phyloP scores from a whole-genome alignment of 2,113 vertebrate genomes.

The Coptodon bakossiorum region DNA sequence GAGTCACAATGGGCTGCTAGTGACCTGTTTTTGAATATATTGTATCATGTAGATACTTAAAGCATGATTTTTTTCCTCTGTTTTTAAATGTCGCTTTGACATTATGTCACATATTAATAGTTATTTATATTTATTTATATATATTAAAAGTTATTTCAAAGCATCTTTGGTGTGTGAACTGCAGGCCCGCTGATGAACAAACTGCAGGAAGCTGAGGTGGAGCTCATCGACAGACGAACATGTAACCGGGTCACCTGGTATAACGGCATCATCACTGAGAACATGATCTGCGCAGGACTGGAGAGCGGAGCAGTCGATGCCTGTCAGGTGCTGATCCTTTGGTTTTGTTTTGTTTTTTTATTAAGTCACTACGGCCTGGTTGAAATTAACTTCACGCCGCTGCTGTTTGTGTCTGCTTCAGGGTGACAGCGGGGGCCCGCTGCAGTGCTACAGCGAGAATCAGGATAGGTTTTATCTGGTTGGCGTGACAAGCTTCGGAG shows the following conservation, averaged over 20 bases:
- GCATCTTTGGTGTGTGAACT: not conserved
- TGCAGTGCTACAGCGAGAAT: constrained; percentile 70
- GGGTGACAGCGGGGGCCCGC: constrained; percentile 78
- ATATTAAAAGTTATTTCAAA: not conserved
- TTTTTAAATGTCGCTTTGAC: not conserved
- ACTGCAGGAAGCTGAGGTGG: constrained; percentile 55
- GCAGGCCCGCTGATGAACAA: not conserved
- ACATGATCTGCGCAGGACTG: constrained; percentile 67
- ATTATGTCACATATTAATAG: not conserved
- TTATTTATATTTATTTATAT: too few species aligned
- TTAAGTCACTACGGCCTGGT: not conserved
- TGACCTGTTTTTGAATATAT: rapidly evolving
- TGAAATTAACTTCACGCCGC: not conserved
- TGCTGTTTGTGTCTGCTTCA: not conserved
- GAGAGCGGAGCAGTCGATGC: constrained; percentile 24
- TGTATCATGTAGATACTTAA: not conserved
- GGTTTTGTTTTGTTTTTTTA: not conserved
- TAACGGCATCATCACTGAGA: constrained; percentile 7
- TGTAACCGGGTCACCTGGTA: constrained; percentile 59
- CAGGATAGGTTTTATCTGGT: constrained; percentile 62
- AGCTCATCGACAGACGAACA: constrained; percentile 30
- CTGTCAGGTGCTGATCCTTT: constrained; percentile 25
- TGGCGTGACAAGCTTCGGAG: constrained; percentile 74
- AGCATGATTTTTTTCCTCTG: not conserved
- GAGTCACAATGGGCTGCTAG: not conserved